Base-by-base conservation (phyloP, 2,113 vertebrate genomes). In the Microcebus lehilahytsara region DNA sequence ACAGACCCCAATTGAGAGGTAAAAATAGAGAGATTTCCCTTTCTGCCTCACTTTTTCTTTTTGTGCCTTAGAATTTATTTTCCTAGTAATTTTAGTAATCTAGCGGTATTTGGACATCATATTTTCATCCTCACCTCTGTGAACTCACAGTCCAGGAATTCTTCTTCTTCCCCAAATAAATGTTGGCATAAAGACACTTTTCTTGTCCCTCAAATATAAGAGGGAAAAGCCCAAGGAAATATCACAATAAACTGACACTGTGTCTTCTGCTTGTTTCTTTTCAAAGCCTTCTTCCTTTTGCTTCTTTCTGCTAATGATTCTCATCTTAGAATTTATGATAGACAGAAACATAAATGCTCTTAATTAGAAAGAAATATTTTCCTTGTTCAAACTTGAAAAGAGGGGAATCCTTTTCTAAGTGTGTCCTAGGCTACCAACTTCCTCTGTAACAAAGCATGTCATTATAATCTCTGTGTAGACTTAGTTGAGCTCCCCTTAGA, bases 251-350 rank as follows among this genome's bases (percentile, higher is more conserved):
- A 62, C 6, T 11, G 17, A 91, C 9, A 66, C 37, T 77, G 27
- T 2, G n/a, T 92, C 46, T 71, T 80, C 32, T 83, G 14, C 6
- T 32, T 74, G 12, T 27, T 66, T 46, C 51, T 92, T 78, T 89
- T 30, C 46, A 42, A 6, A 67, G 58, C 12, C 19, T 71, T 60
- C 49, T 89, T 71, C 37, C 40, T 71, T 92, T 95, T n/a, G 23
- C 3, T 71, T 88, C 46, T 79, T 49, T 72, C 58, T 90, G 40
- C 13, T 85, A 84, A 83, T 84, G 79, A 95, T 74, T 87, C 22
- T 88, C 30, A 81, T 83, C 22, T 56, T 62, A 90, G 64, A 85
- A 92, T 92, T 93, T 92, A 93, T 90, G 49, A 51, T 77, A 72
- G 40, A 32, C 56, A 78, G 92, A 85, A 89, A 56, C 34, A 91